Conservation (phyloP, 2,113 vertebrate genomes). For the Zeus faber region DNA sequence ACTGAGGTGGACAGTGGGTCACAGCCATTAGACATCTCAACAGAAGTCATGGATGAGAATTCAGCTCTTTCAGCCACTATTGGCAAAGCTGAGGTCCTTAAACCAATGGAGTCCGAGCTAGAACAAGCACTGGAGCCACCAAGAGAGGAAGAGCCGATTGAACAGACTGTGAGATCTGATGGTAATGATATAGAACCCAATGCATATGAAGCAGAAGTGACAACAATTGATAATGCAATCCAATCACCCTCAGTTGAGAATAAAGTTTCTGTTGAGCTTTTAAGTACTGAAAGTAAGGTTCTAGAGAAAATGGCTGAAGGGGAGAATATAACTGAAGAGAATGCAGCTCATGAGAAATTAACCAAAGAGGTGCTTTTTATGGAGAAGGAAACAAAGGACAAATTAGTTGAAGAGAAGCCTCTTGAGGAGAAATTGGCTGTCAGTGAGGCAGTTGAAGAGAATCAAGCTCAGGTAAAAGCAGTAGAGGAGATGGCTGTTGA, state of each 20-base stretch:
- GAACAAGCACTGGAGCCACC: not conserved
- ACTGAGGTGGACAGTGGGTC: no score
- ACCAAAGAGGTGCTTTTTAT: no score
- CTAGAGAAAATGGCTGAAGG: no score
- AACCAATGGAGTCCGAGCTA: constrained; percentile 8
- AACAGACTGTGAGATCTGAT: not conserved
- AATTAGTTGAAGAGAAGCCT: no score
- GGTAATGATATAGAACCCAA: not conserved
- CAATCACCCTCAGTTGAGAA: constrained; percentile 2
- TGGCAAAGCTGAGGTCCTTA: constrained; percentile 5
- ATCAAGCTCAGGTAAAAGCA: constrained; percentile 23
- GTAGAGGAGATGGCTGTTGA: not conserved
- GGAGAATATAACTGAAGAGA: constrained; percentile 7
- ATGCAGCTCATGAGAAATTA: constrained; percentile 16
- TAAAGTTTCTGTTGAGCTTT: constrained; percentile 7
- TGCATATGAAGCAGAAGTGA: constrained; percentile 13
- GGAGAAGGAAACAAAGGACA: no score
- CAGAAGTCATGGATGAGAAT: constrained; percentile 20
- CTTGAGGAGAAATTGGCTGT: not conserved
- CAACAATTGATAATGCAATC: not conserved
- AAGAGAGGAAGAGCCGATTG: not conserved
- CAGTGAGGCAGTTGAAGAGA: constrained; percentile 10
- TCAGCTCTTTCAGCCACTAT: not conserved
- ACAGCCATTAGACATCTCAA: no score
- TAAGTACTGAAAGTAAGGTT: constrained; percentile 3